Evolutionary conservation across 2,888 invertebrate species (phyloP).

Genomic region (Pristionchus entomophagus): DNA sequence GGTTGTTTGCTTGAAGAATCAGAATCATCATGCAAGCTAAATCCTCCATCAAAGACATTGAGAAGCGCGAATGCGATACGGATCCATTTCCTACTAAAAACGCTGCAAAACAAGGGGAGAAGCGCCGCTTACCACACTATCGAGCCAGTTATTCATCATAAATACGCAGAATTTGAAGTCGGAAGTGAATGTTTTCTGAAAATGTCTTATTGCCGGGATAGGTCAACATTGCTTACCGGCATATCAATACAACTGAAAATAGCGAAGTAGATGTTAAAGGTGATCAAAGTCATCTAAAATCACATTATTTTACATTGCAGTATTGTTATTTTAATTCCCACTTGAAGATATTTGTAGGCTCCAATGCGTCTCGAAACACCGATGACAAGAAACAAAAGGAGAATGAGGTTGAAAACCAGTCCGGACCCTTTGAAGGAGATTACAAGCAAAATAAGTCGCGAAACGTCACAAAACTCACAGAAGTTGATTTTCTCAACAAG

Average conservation of each 20-base stretch:
- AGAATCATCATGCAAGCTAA: not conserved
- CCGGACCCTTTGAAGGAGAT: not conserved
- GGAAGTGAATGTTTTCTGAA: not conserved
- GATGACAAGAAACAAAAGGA: not conserved
- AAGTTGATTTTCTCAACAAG: too few species aligned
- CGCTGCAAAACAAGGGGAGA: too few species aligned
- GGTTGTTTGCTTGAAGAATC: not conserved
- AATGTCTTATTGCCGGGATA: too few species aligned
- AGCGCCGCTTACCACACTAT: not conserved
- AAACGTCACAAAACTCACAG: too few species aligned
- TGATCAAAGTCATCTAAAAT: not conserved
- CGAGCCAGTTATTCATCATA: not conserved
- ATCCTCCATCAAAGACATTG: too few species aligned
- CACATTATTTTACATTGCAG: not conserved
- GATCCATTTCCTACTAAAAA: too few species aligned
- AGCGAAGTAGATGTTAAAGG: not conserved
- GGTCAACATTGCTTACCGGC: not conserved
- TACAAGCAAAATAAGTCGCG: too few species aligned
- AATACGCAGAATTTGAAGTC: not conserved
- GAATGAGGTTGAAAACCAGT: not conserved
- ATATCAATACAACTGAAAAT: not conserved
- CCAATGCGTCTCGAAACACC: not conserved
- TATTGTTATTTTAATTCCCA: not conserved
- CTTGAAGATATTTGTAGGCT: not conserved
- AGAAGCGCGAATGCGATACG: too few species aligned